Conservation (phyloP, 1,140 invertebrate genomes). For the Lethrus apterus region DNA sequence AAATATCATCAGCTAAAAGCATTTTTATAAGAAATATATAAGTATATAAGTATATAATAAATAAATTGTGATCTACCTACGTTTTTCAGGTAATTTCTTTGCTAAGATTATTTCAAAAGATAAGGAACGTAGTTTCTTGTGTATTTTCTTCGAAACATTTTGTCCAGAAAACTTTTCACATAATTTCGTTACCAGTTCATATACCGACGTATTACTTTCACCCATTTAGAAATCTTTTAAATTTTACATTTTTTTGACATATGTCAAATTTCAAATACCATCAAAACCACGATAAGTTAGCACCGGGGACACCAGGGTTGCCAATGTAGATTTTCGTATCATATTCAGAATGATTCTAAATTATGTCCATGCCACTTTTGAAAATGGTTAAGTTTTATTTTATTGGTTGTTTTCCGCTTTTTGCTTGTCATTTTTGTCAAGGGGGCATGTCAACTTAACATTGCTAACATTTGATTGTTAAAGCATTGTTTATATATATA, state of each 20-base stretch:
- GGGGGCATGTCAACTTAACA: too few species aligned
- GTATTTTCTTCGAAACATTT: conserved; percentile 1
- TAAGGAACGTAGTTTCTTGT: conserved; percentile 22
- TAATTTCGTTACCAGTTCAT: conserved; percentile 29
- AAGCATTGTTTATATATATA: too few species aligned
- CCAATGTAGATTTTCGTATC: too few species aligned
- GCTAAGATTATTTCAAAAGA: conserved; percentile 27
- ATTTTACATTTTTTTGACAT: neutral
- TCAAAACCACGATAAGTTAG: neutral
- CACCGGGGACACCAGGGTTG: too few species aligned
- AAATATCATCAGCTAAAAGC: conserved; percentile 22
- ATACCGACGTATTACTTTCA: too few species aligned
- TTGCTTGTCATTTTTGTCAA: too few species aligned
- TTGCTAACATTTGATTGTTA: too few species aligned
- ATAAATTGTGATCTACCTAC: conserved; percentile 11
- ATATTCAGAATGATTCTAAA: too few species aligned
- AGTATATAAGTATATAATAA: neutral
- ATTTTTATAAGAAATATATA: conserved; percentile 7
- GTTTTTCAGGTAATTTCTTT: conserved; percentile 20
- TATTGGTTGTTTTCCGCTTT: too few species aligned
- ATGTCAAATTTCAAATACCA: conserved; percentile 1
- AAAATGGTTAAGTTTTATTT: too few species aligned
- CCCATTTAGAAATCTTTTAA: too few species aligned
- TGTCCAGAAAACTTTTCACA: conserved; percentile 24
- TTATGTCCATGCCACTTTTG: too few species aligned